These are phyloP conservation scores for Bombus sibiricus DNA, from an alignment of 1,140 invertebrate species.

Conservation along the genomic window DNA sequence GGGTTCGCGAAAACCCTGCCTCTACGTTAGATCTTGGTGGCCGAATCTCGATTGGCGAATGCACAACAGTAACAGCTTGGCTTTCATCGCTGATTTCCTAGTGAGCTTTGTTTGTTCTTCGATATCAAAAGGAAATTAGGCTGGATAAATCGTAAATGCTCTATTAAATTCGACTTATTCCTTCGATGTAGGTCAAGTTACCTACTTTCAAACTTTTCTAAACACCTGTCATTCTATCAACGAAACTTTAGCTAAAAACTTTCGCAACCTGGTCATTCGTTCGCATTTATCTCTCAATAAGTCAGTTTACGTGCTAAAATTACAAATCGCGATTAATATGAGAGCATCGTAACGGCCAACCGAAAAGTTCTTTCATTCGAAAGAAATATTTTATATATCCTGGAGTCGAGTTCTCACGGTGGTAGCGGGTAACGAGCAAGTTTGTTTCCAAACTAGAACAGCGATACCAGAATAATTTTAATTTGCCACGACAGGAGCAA, in stretches of 20 bases:
- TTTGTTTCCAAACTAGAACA: background rate
- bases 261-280: background rate
- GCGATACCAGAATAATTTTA: background rate
- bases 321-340: background rate
- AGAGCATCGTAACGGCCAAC: background rate
- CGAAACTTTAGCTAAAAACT: background rate
- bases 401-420: background rate
- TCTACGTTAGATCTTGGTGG: slow-evolving; percentile 79
- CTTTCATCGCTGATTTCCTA: slow-evolving; percentile 72
- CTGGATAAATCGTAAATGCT: background rate
- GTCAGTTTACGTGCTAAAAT: background rate
- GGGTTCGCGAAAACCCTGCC: slow-evolving; percentile 77
- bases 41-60: slow-evolving; percentile 79
- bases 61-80: slow-evolving; percentile 75
- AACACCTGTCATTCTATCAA: background rate
- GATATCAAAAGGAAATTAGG: background rate
- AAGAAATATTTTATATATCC: slow-evolving; percentile 43
- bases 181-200: background rate
- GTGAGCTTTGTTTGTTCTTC: slow-evolving; percentile 57
- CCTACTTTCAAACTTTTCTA: too few species aligned
- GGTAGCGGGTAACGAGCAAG: background rate
- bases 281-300: background rate
- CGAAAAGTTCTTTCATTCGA: background rate
- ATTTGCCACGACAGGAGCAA: slow-evolving; percentile 66
- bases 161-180: background rate